Percentiles rank a stretch among this genome's conserved stretches.
Conservation (phyloP, 1,140 invertebrate genomes). For the Drosophila lowei region DNA sequence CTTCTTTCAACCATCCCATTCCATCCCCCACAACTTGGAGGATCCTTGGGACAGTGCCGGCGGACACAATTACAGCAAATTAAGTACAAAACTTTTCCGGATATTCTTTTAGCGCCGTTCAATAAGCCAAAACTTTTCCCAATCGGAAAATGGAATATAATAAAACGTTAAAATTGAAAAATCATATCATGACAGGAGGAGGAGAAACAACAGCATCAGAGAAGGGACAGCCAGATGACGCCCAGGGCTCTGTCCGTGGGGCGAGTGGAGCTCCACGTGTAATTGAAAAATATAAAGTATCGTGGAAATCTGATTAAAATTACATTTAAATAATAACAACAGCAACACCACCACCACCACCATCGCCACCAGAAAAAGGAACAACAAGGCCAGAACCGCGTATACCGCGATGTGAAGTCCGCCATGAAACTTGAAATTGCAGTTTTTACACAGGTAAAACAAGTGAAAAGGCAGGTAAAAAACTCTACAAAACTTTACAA, state of each 20-base stretch:
- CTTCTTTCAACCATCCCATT: conserved; percentile 5
- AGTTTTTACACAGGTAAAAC: conserved; percentile 21
- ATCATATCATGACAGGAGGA: conserved; percentile 37
- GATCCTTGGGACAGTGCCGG: conserved; percentile 18
- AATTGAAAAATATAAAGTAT: conserved; percentile 81
- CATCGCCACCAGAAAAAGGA: background rate
- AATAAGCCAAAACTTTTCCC: conserved; percentile 48
- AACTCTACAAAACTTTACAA: conserved; percentile 50
- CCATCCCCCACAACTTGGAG: conserved; percentile 1
- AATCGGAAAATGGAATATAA: conserved; percentile 38
- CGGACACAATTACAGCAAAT: conserved; percentile 73
- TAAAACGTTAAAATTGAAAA: conserved; percentile 70
- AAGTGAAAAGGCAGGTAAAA: conserved; percentile 22
- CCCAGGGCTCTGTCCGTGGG: conserved; percentile 25
- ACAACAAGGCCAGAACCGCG: conserved; percentile 8
- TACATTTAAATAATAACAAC: conserved; percentile 72
- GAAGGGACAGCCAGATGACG: conserved; percentile 52
- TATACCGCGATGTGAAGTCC: conserved; percentile 46
- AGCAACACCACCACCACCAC: conserved; percentile 22
- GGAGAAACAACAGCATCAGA: conserved; percentile 19
- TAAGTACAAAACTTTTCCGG: conserved; percentile 64
- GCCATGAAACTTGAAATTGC: conserved; percentile 46
- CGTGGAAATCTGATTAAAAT: conserved; percentile 79
- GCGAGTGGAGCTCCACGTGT: conserved; percentile 23
- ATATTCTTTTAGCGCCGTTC: conserved; percentile 48